Percentiles rank a stretch among this genome's conserved stretches.
phyloP scores from a whole-genome alignment of 2,797 vertebrate species.

The Microtus agrestis region DNA sequence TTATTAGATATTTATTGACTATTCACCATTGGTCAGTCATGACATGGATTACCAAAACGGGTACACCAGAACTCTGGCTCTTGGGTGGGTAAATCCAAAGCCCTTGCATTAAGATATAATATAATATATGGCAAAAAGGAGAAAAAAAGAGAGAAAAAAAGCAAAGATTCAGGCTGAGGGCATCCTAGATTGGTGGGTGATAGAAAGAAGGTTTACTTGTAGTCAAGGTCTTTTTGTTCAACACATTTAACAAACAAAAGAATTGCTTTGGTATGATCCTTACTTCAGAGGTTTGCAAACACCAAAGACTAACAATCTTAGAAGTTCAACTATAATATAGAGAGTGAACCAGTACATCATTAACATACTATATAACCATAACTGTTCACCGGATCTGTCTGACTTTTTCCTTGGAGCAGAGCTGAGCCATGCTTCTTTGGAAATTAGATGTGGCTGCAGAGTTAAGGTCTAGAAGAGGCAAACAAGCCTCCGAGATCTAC shows the following conservation, averaged over 20 bases:
- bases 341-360: not conserved
- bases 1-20: not conserved
- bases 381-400: not conserved
- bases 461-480: not conserved
- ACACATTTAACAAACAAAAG: not conserved
- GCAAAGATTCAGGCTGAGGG: not conserved
- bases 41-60: not conserved
- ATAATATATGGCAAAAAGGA: not conserved
- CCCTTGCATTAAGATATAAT: not conserved
- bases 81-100: not conserved
- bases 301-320: not conserved
- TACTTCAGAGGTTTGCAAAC: not conserved
- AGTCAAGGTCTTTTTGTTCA: slow-evolving; percentile 20
- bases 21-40: not conserved
- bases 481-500: not conserved
- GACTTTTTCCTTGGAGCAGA: not conserved
- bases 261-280: not conserved
- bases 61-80: not conserved
- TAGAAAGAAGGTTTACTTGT: not conserved
- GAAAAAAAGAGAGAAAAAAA: too few species aligned
- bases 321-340: not conserved
- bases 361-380: not conserved
- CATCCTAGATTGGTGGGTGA: not conserved
- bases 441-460: not conserved
- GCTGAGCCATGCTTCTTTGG: not conserved